Conservation (phyloP, 2,888 invertebrate species). For the Plusia festucae region DNA sequence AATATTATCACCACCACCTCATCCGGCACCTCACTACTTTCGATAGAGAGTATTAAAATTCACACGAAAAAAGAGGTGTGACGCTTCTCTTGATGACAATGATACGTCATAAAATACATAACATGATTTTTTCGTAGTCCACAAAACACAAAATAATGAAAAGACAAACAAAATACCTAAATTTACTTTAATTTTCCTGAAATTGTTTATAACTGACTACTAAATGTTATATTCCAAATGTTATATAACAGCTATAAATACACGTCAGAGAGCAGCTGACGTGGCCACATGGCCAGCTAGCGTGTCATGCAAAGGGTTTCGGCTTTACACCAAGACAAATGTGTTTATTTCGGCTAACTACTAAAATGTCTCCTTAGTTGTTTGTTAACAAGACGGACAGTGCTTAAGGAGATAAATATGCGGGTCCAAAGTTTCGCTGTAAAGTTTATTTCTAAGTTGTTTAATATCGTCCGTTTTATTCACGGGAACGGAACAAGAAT, state of each 20-base stretch:
- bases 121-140: no score
- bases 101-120: no score
- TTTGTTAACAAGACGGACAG: constrained; percentile 51
- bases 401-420: constrained; percentile 49
- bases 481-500: not conserved
- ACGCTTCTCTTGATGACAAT: no score
- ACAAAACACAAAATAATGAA: not conserved
- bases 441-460: not conserved
- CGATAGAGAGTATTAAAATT: no score
- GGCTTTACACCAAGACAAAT: constrained; percentile 61
- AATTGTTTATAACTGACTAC: constrained; percentile 20
- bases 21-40: no score
- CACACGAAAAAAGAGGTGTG: no score
- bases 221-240: constrained; percentile 44
- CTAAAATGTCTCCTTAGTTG: constrained; percentile 46
- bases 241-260: constrained; percentile 63
- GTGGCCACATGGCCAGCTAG: constrained; percentile 56
- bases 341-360: constrained; percentile 62
- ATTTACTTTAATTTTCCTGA: no score
- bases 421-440: constrained; percentile 16
- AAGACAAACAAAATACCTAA: not conserved
- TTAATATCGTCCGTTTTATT: not conserved
- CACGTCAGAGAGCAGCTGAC: constrained; percentile 59
- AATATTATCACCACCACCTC: no score
- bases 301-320: constrained; percentile 62